phyloP scores from a whole-genome alignment of 2,888 invertebrate genomes.

The Dromius quadrimaculatus region DNA sequence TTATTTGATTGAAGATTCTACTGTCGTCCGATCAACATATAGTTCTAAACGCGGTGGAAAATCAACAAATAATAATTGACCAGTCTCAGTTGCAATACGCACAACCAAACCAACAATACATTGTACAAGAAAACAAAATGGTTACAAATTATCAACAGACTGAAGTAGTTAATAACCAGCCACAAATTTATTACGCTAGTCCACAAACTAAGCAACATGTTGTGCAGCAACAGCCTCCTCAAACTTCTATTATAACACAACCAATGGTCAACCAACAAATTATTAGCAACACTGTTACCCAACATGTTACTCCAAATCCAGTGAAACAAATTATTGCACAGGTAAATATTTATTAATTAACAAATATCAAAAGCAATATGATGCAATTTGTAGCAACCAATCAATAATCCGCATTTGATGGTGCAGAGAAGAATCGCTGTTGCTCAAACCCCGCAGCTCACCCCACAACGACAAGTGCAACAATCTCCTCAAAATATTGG shows the following conservation, averaged over 20 bases:
- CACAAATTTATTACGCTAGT: slow-evolving; percentile 59
- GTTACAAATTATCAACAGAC: slow-evolving; percentile 54
- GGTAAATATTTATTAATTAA: slow-evolving; percentile 35
- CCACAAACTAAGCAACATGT: slow-evolving; percentile 37
- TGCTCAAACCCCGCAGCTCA: neutral
- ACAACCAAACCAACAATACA: slow-evolving; percentile 56
- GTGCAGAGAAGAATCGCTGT: slow-evolving; percentile 7
- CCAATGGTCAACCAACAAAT: slow-evolving; percentile 42
- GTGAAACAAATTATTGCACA: slow-evolving; percentile 50
- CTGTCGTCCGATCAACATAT: slow-evolving; percentile 63
- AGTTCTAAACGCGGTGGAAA: slow-evolving; percentile 65
- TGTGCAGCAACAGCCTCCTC: slow-evolving; percentile 37
- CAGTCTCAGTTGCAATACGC: slow-evolving; percentile 61
- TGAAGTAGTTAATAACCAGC: slow-evolving; percentile 53
- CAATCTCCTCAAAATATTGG: neutral
- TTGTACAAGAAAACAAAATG: slow-evolving; percentile 55
- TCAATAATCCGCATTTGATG: slow-evolving; percentile 20
- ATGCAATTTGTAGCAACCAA: slow-evolving; percentile 19
- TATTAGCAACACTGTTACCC: slow-evolving; percentile 14
- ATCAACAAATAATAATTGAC: slow-evolving; percentile 66
- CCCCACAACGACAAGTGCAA: neutral
- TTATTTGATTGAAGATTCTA: slow-evolving; percentile 57
- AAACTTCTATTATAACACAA: slow-evolving; percentile 43
- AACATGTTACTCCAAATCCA: slow-evolving; percentile 31
- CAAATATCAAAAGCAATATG: neutral